Conservation (phyloP, 2,113 vertebrate genomes). For the Ammodytes marinus region DNA sequence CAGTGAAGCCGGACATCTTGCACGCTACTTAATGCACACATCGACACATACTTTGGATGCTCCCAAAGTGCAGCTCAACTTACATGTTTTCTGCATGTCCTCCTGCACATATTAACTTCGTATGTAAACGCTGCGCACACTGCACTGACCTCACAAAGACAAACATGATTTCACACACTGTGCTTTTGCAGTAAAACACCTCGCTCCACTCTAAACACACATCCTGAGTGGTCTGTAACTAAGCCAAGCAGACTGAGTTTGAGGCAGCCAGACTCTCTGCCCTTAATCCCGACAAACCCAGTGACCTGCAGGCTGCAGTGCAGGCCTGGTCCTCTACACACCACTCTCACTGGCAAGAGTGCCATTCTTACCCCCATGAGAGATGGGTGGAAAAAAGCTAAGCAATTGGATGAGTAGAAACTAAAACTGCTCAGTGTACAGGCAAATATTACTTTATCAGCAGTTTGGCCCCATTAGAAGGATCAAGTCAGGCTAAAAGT, state of each 20-base stretch:
- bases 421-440: conserved; percentile 25
- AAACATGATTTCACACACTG: conserved; percentile 63
- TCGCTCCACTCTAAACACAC: conserved; percentile 28
- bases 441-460: conserved; percentile 11
- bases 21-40: conserved; percentile 48
- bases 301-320: conserved; percentile 66
- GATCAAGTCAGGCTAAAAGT: neutral
- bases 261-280: conserved; percentile 58
- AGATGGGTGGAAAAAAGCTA: conserved; percentile 39
- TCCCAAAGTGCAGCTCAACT: conserved; percentile 53
- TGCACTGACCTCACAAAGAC: conserved; percentile 50
- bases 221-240: conserved; percentile 64
- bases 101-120: conserved; percentile 40
- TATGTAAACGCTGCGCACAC: conserved; percentile 42
- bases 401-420: conserved; percentile 16
- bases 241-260: conserved; percentile 62
- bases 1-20: conserved; percentile 52
- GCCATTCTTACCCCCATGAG: conserved; percentile 27
- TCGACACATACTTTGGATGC: conserved; percentile 27
- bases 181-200: conserved; percentile 53
- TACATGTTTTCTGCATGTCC: conserved; percentile 36
- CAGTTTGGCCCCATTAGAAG: neutral
- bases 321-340: conserved; percentile 24
- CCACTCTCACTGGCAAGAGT: conserved; percentile 39
- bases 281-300: conserved; percentile 77